Evolutionary conservation across 2,113 vertebrate species (phyloP).

Genomic region (Ciconia maguari): DNA sequence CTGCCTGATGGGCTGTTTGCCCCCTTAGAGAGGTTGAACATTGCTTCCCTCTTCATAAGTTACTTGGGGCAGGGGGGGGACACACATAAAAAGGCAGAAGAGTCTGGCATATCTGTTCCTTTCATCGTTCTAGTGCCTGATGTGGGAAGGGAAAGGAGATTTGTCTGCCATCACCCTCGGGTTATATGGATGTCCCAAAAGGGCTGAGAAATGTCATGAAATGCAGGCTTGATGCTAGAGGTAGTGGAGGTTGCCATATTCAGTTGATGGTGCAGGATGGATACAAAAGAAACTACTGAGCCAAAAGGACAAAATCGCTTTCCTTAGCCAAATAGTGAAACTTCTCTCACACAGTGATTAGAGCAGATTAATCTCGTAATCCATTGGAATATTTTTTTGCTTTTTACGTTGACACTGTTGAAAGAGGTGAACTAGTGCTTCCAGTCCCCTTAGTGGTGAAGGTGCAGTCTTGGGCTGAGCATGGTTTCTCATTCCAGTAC

Average conservation of each 20-base stretch:
- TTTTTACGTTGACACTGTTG: not conserved
- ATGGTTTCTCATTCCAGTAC: not conserved
- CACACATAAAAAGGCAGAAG: not conserved
- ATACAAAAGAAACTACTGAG: not conserved
- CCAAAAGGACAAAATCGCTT: not conserved
- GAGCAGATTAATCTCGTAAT: not conserved
- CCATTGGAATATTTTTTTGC: not conserved
- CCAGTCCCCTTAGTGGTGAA: not conserved
- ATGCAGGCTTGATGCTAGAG: not conserved
- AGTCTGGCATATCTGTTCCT: not conserved
- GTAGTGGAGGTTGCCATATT: not conserved
- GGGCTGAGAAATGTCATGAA: not conserved
- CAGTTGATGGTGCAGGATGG: not conserved
- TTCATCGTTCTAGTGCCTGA: not conserved
- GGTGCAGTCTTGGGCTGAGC: not conserved
- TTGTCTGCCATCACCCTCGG: not conserved
- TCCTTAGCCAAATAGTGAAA: not conserved
- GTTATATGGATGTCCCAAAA: not conserved
- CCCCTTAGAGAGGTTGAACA: not conserved
- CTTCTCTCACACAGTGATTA: not conserved
- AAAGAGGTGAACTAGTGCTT: not conserved
- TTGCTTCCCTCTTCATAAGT: not conserved
- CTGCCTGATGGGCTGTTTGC: not conserved
- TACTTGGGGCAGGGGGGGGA: fast-evolving
- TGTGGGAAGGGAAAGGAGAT: not conserved